phyloP scores from a whole-genome alignment of 2,888 invertebrate species.

The Pelosia muscerda region DNA sequence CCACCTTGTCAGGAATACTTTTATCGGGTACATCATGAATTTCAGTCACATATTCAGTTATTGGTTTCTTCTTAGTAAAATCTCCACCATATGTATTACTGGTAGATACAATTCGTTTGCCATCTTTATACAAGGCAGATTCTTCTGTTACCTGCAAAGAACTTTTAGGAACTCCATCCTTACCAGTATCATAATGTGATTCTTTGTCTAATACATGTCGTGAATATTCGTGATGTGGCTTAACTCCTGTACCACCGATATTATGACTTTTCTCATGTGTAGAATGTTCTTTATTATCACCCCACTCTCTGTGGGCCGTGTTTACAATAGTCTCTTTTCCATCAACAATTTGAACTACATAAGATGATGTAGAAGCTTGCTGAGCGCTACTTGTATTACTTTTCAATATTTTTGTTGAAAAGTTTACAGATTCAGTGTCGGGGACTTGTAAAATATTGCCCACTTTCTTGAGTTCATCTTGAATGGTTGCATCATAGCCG shows the following conservation, averaged over 20 bases:
- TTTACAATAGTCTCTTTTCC: conserved; percentile 88
- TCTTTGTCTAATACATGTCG: conserved; percentile 85
- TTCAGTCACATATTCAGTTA: conserved; percentile 70
- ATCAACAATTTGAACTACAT: conserved; percentile 88
- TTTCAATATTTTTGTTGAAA: conserved; percentile 83
- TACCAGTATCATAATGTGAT: conserved; percentile 86
- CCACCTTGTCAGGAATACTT: conserved; percentile 62
- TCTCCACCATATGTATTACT: conserved; percentile 79
- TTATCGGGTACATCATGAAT: conserved; percentile 64
- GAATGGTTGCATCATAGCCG: conserved; percentile 79
- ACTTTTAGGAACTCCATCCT: conserved; percentile 84
- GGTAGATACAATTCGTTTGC: conserved; percentile 79
- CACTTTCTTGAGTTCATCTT: conserved; percentile 79
- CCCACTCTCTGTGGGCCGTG: conserved; percentile 87
- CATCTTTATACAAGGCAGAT: conserved; percentile 78
- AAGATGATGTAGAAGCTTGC: conserved; percentile 88
- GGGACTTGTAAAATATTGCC: conserved; percentile 78
- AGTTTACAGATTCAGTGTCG: conserved; percentile 73
- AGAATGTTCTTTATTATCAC: conserved; percentile 81
- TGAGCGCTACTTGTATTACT: conserved; percentile 87
- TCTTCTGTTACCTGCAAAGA: conserved; percentile 76
- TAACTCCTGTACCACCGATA: conserved; percentile 84
- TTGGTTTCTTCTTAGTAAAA: conserved; percentile 78
- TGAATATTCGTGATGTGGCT: conserved; percentile 86
- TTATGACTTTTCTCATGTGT: conserved; percentile 86